A percentile compares a stretch with the other conserved stretches of the same genome.
Conservation (phyloP, 2,888 invertebrate genomes). For the Neuroscelio doddi region DNA sequence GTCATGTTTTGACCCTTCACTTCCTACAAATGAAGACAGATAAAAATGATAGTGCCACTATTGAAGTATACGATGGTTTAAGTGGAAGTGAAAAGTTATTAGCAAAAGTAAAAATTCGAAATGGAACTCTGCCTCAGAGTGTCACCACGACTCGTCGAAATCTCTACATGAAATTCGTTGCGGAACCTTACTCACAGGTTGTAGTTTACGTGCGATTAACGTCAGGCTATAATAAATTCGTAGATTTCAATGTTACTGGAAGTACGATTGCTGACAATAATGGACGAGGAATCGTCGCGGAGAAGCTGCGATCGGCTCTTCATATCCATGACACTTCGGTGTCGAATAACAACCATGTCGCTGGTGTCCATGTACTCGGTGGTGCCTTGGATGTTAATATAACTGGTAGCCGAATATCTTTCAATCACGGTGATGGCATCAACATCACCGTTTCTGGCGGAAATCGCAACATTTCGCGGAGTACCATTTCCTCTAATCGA, state of each 20-base stretch:
- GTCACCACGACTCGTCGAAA: constrained; percentile 86
- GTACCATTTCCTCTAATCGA: constrained; percentile 88
- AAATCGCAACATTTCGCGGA: constrained; percentile 90
- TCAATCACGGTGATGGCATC: constrained; percentile 94
- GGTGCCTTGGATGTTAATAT: constrained; percentile 97
- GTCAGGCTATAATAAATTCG: constrained; percentile 82
- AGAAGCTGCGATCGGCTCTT: constrained; percentile 91
- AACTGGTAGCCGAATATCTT: constrained; percentile 90
- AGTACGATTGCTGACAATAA: constrained; percentile 91
- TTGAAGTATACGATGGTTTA: constrained; percentile 87
- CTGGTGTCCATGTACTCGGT: constrained; percentile 90
- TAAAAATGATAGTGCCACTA: constrained; percentile 81
- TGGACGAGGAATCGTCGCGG: constrained; percentile 95
- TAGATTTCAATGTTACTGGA: constrained; percentile 90
- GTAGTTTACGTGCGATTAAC: constrained; percentile 85
- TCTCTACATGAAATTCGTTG: constrained; percentile 85
- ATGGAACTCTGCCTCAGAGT: constrained; percentile 91
- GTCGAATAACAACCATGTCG: constrained; percentile 90
- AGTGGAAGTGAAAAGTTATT: constrained; percentile 81
- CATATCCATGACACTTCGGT: constrained; percentile 88
- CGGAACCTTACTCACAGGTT: constrained; percentile 81
- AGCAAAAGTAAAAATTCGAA: constrained; percentile 82
- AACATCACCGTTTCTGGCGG: constrained; percentile 98
- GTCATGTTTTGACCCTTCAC: constrained; percentile 88
- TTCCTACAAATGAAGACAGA: constrained; percentile 87